Base-by-base conservation (phyloP, 2,888 invertebrate genomes). In the Acanthococcus lagerstroemiae region DNA sequence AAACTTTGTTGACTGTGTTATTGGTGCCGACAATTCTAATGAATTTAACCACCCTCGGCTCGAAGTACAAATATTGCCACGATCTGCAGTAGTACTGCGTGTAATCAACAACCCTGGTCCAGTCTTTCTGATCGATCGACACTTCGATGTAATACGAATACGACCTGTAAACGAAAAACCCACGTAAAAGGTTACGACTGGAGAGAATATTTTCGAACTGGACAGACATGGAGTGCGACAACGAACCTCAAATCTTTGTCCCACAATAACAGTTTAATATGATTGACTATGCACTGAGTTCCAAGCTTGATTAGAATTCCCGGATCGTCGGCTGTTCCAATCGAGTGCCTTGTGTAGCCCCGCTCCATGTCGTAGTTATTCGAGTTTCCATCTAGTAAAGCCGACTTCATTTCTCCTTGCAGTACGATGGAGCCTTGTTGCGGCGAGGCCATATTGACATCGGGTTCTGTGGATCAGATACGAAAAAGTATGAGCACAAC, bases 1-100 rank as follows among this genome's bases (percentile, higher is more conserved):
- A 97, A 70, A 89, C 93, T 80, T 91, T 87, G 77, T 95, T 95
- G 25, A 93, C 90, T 17, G 95, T 94, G 76, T 96, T 96, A 76
- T 93, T 88, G 21, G 95, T 95, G 72, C 97, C 96, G 63, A 88
- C 84, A 68, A 90, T 79, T 71, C 84, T 83, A 71, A 90, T 85
- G 76, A 83, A 90, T 77, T 87, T 87, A 69, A 95, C 91, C 63
- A 96, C 95, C 67, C 91, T 79, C 37, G 90, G 83, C 71, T 86
- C 83, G 78, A 99, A 99, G 79, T 90, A 95, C 56, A 99, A 82
- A 75, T 85, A 86, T 79, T 99, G 99, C 93, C 94, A 95, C 19
- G 95, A 95, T 68, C 99, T 86, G 76, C 99, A 99, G 75, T 87
- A 86, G 79, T 89, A 95, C 70, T 84, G 81, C 70, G 89, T 87